phyloP scores from a whole-genome alignment of 2,888 invertebrate species.

The Hydropsyche betteni region DNA sequence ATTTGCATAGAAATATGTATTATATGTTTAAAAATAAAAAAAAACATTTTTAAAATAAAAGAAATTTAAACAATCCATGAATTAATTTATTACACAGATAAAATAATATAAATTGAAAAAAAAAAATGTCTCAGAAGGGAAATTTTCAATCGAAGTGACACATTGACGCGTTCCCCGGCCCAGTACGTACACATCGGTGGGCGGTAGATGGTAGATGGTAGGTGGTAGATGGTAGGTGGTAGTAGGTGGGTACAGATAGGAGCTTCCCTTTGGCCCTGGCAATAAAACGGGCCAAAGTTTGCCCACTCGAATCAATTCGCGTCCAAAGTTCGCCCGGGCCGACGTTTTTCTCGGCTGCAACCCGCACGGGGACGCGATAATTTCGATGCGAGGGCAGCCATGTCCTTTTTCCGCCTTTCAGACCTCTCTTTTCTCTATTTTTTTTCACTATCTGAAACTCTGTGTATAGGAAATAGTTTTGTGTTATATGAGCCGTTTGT shows the following conservation, averaged over 20 bases:
- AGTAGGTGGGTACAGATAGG: too few relatives aligned
- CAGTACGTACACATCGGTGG: slow-evolving; percentile 15
- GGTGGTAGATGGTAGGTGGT: too few relatives aligned
- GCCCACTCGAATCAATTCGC: slow-evolving; percentile 50
- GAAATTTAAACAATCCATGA: too few relatives aligned
- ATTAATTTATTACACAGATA: too few relatives aligned
- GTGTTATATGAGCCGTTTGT: too few relatives aligned
- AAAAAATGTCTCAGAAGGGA: slow-evolving; percentile 9
- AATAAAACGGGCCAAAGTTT: slow-evolving; percentile 49
- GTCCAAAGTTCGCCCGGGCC: slow-evolving; percentile 47
- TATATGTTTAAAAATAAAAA: too few relatives aligned
- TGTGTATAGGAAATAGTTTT: too few relatives aligned
- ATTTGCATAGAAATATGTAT: too few relatives aligned
- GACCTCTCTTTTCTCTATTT: not conserved
- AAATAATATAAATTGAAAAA: too few relatives aligned
- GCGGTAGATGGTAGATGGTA: too few relatives aligned
- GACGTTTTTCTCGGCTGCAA: slow-evolving; percentile 22
- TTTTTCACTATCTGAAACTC: too few relatives aligned
- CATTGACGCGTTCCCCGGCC: slow-evolving; percentile 11
- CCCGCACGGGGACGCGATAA: slow-evolving; percentile 20
- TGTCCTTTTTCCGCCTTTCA: not conserved
- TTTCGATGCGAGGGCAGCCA: not conserved
- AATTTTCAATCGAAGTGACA: slow-evolving; percentile 32
- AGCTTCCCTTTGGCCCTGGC: not conserved
- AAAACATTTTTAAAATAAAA: too few relatives aligned